Base-by-base conservation (phyloP, 2,113 vertebrate species). In the Chionomys nivalis region DNA sequence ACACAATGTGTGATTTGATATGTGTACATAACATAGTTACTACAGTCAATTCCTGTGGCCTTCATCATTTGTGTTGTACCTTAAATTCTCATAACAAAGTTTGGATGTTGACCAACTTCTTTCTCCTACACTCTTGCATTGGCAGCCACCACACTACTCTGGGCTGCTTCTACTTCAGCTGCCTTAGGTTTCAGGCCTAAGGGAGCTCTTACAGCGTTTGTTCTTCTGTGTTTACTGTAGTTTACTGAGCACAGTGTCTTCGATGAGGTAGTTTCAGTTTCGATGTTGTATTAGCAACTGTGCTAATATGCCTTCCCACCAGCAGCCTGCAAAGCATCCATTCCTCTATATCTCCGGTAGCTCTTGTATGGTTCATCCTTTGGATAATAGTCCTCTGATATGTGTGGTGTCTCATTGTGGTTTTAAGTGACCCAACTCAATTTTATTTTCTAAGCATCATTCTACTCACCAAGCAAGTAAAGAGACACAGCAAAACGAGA, bases 341-440 rank as follows among this genome's bases (percentile, higher is more conserved):
- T 44, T 89, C 79, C 26, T 83, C 17, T 13, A 19, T 3, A 61
- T 13, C 65, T 1, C 73, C 55, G 33, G 36, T 28, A 65, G 17
- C 3, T 21, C 13, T 58, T 39, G 31, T 77, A 28, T 36, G 49
- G 23, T 63, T 93, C 8, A 33, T 65, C 21, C 49, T 79, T n/a
- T 26, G 66, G 55, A 55, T 33, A 55, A 11, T 63, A 55, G 36
- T 14, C 63, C 16, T 63, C 5, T 72, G 39, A 63, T 7, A 12
- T 28, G 36, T 63, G 33, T 73, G 42, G 42, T 33, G 31, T 79
- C 21, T 65, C 23, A 42, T 5, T 52, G 1, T 94, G 83, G 55
- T 94, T 92, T 77, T 90, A 65, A 91, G 89, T 28, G 83, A 95
- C 58, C 17, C 72, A 94, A 58, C 31, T 90, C 33, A 66, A 23